phyloP scores from a whole-genome alignment of 2,888 invertebrate genomes.

The Drosophila kuntzei region DNA sequence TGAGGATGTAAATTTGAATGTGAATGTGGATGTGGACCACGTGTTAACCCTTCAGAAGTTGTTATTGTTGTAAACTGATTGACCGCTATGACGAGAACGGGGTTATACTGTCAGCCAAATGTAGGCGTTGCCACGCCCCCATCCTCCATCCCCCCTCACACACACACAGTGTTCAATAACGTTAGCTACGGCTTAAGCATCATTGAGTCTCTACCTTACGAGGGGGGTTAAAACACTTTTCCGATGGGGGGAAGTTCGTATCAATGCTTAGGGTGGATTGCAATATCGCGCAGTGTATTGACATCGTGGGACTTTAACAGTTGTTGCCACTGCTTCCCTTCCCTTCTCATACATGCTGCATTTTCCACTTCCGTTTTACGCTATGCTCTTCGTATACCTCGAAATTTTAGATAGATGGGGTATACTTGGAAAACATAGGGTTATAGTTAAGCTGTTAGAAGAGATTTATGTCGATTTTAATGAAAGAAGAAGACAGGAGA shows the following conservation, averaged over 20 bases:
- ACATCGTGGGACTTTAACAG: slow-evolving; percentile 79
- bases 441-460: neutral
- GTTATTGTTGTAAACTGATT: slow-evolving; percentile 74
- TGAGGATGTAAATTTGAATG: neutral
- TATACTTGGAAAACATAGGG: neutral
- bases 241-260: slow-evolving; percentile 1
- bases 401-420: neutral
- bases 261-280: slow-evolving; percentile 13
- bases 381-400: slow-evolving; percentile 15
- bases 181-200: slow-evolving; percentile 56
- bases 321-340: slow-evolving; percentile 50
- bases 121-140: slow-evolving; percentile 27
- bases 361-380: slow-evolving; percentile 45
- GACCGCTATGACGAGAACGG: slow-evolving; percentile 51
- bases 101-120: slow-evolving; percentile 4
- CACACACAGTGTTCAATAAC: slow-evolving; percentile 39
- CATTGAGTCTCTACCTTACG: slow-evolving; percentile 41
- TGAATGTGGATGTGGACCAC: slow-evolving; percentile 53
- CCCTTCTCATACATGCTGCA: slow-evolving; percentile 30
- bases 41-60: slow-evolving; percentile 73
- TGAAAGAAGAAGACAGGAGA: too few relatives aligned
- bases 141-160: too few relatives aligned
- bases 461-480: too few relatives aligned
- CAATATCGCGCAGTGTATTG: slow-evolving; percentile 62
- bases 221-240: slow-evolving; percentile 25